These are phyloP conservation scores for Oxyscelio sp. DNA, from an alignment of 2,888 invertebrate genomes.

Conservation along the genomic window DNA sequence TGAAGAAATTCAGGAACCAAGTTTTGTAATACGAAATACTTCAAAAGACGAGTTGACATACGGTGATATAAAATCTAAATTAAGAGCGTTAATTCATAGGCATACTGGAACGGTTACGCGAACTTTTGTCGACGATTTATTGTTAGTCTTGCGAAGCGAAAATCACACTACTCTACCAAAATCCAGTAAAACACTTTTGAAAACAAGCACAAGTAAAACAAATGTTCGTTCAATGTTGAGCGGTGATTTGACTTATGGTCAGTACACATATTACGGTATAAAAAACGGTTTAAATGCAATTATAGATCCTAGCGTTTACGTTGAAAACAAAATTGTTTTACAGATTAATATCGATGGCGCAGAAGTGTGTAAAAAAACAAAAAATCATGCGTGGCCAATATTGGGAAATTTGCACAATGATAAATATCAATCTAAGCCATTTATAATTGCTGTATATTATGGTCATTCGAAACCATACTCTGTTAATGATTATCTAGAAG, in stretches of 20 bases:
- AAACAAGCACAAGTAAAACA: constrained; percentile 4
- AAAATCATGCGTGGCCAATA: constrained; percentile 23
- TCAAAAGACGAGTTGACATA: neutral
- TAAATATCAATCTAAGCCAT: constrained; percentile 51
- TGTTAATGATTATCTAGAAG: constrained; percentile 42
- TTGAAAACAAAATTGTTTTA: constrained; percentile 1
- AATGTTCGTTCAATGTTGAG: constrained; percentile 9
- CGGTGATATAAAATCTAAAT: constrained; percentile 4
- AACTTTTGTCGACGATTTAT: constrained; percentile 13
- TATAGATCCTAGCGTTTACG: neutral
- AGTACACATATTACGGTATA: constrained; percentile 12
- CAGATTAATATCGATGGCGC: constrained; percentile 19
- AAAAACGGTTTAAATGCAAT: neutral
- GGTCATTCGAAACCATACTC: constrained; percentile 52
- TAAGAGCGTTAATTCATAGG: constrained; percentile 6
- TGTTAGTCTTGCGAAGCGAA: constrained; percentile 27
- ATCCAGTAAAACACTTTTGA: constrained; percentile 15
- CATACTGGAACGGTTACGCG: constrained; percentile 8
- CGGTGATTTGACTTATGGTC: neutral
- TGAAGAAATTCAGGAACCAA: too few relatives aligned
- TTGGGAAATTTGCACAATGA: neutral
- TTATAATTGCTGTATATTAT: constrained; percentile 54
- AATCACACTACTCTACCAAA: constrained; percentile 7
- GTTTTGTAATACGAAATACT: too few relatives aligned
- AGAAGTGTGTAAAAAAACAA: constrained; percentile 8